Evolutionary conservation across 1,140 invertebrate species (phyloP).

Genomic region (Diplogasteroides magnus): DNA sequence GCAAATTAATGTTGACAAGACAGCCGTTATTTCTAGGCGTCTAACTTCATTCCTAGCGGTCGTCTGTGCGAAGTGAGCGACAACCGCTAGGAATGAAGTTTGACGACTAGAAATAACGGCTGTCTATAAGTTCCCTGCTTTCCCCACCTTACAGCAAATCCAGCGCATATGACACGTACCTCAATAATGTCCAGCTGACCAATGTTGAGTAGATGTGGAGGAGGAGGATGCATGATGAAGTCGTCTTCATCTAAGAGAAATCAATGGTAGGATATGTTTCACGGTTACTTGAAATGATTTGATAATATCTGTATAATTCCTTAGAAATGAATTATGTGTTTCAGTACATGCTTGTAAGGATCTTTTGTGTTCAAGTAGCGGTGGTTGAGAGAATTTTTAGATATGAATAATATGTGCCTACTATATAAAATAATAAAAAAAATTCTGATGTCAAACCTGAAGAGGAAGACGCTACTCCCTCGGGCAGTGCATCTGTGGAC

Average conservation of each 20-base stretch:
- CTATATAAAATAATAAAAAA: neutral
- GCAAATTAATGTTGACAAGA: too few relatives aligned
- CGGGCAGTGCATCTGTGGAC: neutral
- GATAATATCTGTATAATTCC: neutral
- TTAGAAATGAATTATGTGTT: neutral
- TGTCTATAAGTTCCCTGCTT: too few relatives aligned
- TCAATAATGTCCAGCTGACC: neutral
- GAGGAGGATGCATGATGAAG: neutral
- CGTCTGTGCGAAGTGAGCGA: too few relatives aligned
- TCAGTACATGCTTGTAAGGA: neutral
- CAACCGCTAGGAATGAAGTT: too few relatives aligned
- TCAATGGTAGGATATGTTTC: neutral
- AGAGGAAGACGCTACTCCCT: neutral
- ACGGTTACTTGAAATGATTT: neutral
- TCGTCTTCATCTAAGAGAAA: neutral
- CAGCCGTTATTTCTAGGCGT: too few relatives aligned
- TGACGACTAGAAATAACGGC: too few relatives aligned
- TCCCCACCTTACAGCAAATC: too few relatives aligned
- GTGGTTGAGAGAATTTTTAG: too few relatives aligned
- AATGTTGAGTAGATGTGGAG: neutral
- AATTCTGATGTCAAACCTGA: neutral
- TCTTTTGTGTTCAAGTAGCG: neutral
- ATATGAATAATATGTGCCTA: too few relatives aligned
- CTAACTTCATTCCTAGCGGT: too few relatives aligned
- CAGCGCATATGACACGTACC: neutral